phyloP scores from a whole-genome alignment of 2,888 invertebrate genomes.

The Lochmaea crataegi region DNA sequence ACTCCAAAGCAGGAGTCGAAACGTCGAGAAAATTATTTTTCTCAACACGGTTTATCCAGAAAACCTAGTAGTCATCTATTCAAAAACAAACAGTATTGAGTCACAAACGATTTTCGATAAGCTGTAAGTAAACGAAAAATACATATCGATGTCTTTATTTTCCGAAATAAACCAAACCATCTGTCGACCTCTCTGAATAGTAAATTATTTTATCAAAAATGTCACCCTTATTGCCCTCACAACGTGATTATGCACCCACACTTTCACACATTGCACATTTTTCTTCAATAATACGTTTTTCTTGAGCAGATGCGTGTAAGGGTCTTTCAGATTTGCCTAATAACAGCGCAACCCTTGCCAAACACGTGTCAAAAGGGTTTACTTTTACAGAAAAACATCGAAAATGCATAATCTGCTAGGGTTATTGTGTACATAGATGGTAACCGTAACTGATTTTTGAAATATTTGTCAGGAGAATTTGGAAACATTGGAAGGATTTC shows the following conservation, averaged over 20 bases:
- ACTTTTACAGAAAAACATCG: conserved; percentile 31
- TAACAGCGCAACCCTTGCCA: conserved; percentile 44
- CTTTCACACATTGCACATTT: conserved; percentile 36
- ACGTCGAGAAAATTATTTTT: too few relatives aligned
- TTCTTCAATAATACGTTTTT: conserved; percentile 30
- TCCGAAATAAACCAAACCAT: conserved; percentile 12
- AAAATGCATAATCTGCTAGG: conserved; percentile 24
- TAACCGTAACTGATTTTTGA: background rate
- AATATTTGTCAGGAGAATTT: background rate
- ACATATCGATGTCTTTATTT: conserved; percentile 15
- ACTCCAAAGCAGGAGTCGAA: too few relatives aligned
- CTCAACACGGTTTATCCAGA: too few relatives aligned
- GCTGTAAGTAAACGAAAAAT: background rate
- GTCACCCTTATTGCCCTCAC: conserved; percentile 16
- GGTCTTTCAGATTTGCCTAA: conserved; percentile 39
- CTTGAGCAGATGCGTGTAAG: conserved; percentile 39
- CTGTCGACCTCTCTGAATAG: conserved; percentile 9
- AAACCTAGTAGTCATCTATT: too few relatives aligned
- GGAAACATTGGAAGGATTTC: too few relatives aligned
- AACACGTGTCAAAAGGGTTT: conserved; percentile 34
- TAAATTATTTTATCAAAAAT: conserved; percentile 26
- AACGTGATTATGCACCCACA: conserved; percentile 32
- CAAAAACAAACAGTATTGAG: too few relatives aligned
- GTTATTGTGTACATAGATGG: background rate
- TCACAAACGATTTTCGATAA: background rate